These are phyloP conservation scores for Apis cerana DNA, from an alignment of 1,140 invertebrate genomes.

Conservation along the genomic window DNA sequence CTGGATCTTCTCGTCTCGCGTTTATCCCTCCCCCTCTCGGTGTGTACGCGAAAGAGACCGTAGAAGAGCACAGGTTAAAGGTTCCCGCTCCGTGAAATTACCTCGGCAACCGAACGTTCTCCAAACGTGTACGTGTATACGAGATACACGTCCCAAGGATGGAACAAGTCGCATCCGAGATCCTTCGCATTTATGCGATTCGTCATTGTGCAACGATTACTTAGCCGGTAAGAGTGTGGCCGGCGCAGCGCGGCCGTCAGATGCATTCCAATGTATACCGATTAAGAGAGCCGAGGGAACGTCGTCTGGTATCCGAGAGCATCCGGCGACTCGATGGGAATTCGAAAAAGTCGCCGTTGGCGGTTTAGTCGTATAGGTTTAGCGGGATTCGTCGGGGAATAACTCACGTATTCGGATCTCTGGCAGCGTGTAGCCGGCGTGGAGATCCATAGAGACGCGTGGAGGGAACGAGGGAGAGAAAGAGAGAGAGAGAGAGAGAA, in stretches of 20 bases:
- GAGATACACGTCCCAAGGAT: no score
- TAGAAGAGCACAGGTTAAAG: background rate
- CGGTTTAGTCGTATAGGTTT: constrained; percentile 48
- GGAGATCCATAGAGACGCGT: background rate
- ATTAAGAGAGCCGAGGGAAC: constrained; percentile 47
- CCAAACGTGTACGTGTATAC: no score
- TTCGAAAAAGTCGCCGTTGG: constrained; percentile 48
- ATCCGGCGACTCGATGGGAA: constrained; percentile 46
- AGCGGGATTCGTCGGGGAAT: constrained; percentile 46
- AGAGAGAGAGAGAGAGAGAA: background rate
- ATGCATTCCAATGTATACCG: constrained; percentile 46
- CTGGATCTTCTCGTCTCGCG: background rate
- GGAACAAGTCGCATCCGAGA: background rate
- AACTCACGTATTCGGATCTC: constrained; percentile 47
- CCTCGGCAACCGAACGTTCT: background rate
- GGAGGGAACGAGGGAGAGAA: background rate
- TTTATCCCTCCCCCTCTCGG: no score
- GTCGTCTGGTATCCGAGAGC: constrained; percentile 46
- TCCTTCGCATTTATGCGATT: constrained; percentile 36
- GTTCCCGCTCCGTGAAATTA: constrained; percentile 8
- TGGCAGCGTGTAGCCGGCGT: background rate
- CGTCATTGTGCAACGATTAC: constrained; percentile 50
- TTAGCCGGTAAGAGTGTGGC: constrained; percentile 11
- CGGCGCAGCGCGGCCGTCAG: background rate
- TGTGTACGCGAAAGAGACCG: no score